phyloP scores from a whole-genome alignment of 2,113 vertebrate species.

The Gasterosteus nipponicus region DNA sequence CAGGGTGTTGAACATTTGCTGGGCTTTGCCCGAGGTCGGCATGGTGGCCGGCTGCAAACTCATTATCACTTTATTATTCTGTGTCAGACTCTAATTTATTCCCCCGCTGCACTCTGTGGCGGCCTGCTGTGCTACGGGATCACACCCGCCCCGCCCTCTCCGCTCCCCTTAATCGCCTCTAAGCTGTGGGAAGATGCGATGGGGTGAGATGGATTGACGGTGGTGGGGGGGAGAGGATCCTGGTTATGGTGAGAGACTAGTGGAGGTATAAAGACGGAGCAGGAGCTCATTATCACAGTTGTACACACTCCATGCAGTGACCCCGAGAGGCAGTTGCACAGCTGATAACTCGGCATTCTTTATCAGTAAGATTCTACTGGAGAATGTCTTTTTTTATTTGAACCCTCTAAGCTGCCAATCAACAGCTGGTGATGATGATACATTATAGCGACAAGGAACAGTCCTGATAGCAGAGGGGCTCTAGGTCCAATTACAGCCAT shows the following conservation, averaged over 20 bases:
- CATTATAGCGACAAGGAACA: background rate
- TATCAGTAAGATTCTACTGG: background rate
- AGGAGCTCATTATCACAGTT: slow-evolving; percentile 44
- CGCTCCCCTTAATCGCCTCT: background rate
- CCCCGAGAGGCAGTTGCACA: slow-evolving; percentile 8
- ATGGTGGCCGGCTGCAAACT: slow-evolving; percentile 54
- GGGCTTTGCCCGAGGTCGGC: slow-evolving; percentile 52
- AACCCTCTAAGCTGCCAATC: slow-evolving; percentile 25
- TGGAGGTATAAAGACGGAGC: slow-evolving; percentile 12
- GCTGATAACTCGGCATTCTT: slow-evolving; percentile 5
- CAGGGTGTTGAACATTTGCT: slow-evolving; percentile 59
- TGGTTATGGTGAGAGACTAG: slow-evolving; percentile 1
- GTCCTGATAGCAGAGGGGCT: background rate
- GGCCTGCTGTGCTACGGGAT: slow-evolving; percentile 34
- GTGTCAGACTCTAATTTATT: slow-evolving; percentile 71
- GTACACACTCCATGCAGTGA: slow-evolving; percentile 18
- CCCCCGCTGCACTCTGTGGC: slow-evolving; percentile 43
- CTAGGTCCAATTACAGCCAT: background rate
- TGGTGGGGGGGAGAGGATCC: background rate
- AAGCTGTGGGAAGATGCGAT: slow-evolving; percentile 21
- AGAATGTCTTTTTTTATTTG: background rate
- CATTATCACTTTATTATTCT: slow-evolving; percentile 73
- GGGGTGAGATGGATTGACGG: background rate
- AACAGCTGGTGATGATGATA: slow-evolving; percentile 15
- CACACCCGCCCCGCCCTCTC: background rate